Evolutionary conservation across 2,888 invertebrate genomes (phyloP).

Genomic region (Lasioglossum morio): DNA sequence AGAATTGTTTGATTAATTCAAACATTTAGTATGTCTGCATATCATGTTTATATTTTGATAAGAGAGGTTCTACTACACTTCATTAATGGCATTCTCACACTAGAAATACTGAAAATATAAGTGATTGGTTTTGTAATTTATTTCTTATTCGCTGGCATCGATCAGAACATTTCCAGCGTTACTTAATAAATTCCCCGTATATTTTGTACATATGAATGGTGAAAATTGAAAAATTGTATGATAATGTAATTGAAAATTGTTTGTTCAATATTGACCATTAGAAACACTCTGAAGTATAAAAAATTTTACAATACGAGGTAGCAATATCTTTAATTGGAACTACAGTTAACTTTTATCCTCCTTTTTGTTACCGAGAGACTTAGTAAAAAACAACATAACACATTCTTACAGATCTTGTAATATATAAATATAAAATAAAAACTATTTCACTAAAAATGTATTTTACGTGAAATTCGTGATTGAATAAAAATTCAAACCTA

Average conservation of each 20-base stretch:
- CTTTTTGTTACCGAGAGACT: background rate
- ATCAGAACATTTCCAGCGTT: background rate
- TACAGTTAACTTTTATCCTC: background rate
- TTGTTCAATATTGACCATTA: background rate
- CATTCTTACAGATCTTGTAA: background rate
- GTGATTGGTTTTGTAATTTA: background rate
- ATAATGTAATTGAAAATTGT: background rate
- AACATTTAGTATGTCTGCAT: background rate
- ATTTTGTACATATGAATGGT: background rate
- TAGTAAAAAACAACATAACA: background rate
- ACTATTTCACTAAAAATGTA: background rate
- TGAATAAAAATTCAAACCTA: slow-evolving; percentile 4
- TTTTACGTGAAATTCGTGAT: background rate
- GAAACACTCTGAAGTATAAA: background rate
- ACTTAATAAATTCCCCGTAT: background rate
- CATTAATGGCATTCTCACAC: background rate
- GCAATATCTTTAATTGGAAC: background rate
- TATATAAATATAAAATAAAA: background rate
- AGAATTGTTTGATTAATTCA: background rate
- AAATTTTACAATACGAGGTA: background rate
- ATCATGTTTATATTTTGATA: background rate
- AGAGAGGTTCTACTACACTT: slow-evolving; percentile 3
- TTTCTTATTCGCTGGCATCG: background rate
- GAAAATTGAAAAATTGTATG: background rate
- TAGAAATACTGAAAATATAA: background rate